Percentiles rank a stretch among this genome's conserved stretches.
Evolutionary conservation across 2,888 invertebrate genomes (phyloP).

Genomic region (Julus scanicus): DNA sequence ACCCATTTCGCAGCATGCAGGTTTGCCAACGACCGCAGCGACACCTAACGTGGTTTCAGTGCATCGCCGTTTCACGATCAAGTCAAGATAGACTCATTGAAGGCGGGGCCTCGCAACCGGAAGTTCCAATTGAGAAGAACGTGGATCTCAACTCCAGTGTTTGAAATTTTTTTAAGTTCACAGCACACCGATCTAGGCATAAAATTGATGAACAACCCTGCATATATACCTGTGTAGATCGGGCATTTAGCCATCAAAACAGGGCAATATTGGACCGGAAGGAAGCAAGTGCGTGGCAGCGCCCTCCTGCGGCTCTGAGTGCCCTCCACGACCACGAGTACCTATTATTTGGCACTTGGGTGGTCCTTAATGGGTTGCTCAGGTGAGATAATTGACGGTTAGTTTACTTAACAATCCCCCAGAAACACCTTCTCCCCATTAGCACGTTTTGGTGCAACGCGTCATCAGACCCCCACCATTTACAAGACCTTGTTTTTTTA

Average conservation of each 20-base stretch:
- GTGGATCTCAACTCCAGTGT: no score
- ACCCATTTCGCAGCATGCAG: not conserved
- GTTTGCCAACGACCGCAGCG: not conserved
- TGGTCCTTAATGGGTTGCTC: constrained; percentile 41
- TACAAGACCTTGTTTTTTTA: not conserved
- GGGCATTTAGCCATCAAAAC: no score
- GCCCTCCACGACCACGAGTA: not conserved
- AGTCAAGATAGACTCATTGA: not conserved
- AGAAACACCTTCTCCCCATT: not conserved
- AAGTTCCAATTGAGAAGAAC: no score
- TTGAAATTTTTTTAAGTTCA: no score
- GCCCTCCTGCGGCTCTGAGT: not conserved
- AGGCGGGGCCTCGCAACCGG: not conserved
- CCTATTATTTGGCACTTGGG: not conserved
- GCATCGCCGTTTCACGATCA: not conserved
- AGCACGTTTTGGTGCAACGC: not conserved
- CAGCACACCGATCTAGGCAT: no score
- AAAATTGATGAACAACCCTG: no score
- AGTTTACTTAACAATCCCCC: constrained; percentile 5
- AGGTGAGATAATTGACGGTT: constrained; percentile 32
- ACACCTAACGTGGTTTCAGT: not conserved
- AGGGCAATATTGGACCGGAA: not conserved
- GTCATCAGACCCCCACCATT: not conserved
- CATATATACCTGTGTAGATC: no score
- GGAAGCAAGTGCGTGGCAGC: not conserved